Conservation (phyloP, 1,140 invertebrate species). For the Apis cerana region DNA sequence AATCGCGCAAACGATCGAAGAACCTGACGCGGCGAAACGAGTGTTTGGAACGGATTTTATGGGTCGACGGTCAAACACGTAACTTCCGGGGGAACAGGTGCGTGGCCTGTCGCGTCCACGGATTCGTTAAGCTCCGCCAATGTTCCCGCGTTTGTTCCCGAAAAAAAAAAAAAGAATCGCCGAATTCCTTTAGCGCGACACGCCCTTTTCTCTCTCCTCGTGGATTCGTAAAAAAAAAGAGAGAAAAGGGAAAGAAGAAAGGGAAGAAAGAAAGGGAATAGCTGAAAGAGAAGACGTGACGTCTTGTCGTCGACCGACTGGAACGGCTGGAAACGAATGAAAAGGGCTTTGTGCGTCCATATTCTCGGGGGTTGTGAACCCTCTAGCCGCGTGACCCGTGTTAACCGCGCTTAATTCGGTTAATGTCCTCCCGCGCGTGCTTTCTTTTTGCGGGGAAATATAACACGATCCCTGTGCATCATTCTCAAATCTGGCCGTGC, state of each 20-base stretch:
- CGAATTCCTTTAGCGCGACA: neutral
- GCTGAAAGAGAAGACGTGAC: neutral
- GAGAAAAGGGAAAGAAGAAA: neutral
- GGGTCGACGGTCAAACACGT: conserved; percentile 3
- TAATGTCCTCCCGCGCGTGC: neutral
- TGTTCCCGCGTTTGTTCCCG: neutral
- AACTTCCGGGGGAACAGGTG: conserved; percentile 10
- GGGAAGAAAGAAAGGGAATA: too few species aligned
- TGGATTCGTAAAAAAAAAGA: neutral
- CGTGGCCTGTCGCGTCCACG: neutral
- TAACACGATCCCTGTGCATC: too few species aligned
- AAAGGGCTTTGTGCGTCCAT: neutral
- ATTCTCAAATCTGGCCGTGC: neutral
- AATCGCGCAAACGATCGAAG: neutral
- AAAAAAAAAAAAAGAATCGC: neutral
- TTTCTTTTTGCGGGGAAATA: neutral
- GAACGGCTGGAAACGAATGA: neutral
- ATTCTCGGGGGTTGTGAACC: neutral
- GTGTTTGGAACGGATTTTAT: conserved; percentile 27
- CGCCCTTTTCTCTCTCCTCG: neutral
- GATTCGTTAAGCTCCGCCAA: neutral
- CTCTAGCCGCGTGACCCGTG: neutral
- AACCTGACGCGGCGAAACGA: neutral
- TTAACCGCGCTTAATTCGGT: conserved; percentile 22
- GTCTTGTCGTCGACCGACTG: neutral